Conservation (phyloP, 30 jellyfish, hydroid and myxozoan genomes). For the Aurelia aurita region DNA sequence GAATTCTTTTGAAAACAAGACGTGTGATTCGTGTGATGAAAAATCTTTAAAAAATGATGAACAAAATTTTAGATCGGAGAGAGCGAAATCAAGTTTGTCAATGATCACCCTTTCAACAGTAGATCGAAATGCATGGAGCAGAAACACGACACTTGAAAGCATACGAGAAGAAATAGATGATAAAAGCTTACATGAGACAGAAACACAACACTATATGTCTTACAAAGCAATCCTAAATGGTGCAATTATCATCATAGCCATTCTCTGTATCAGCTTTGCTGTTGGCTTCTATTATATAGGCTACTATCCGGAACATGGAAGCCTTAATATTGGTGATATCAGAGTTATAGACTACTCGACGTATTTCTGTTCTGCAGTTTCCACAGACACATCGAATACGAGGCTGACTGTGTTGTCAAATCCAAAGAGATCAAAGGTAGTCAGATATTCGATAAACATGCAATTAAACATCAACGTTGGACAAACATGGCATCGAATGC, state of each 20-base stretch:
- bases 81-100: slow-evolving; percentile 19
- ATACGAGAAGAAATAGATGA: slow-evolving; percentile 31
- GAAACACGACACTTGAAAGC: slow-evolving; percentile 14
- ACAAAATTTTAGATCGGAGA: not conserved
- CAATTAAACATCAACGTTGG: slow-evolving; percentile 26
- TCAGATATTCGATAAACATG: slow-evolving; percentile 30
- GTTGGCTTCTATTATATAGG: slow-evolving; percentile 60
- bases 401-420: slow-evolving; percentile 49
- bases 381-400: slow-evolving; percentile 17
- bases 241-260: slow-evolving; percentile 5
- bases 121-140: not conserved
- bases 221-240: slow-evolving; percentile 15
- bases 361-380: slow-evolving; percentile 72
- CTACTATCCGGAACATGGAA: slow-evolving; percentile 58
- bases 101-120: slow-evolving; percentile 3
- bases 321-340: slow-evolving; percentile 72
- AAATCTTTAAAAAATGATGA: not conserved
- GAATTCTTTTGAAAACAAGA: too few species aligned
- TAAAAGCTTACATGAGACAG: not conserved
- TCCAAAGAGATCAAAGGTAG: not conserved
- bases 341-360: slow-evolving; percentile 63
- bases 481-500: slow-evolving; percentile 70
- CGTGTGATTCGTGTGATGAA: not conserved
- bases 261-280: slow-evolving; percentile 42
- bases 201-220: not conserved